Evolutionary conservation across 2,797 vertebrate genomes (phyloP), one percentile per base, ranked within the genome.

Genomic region (Etheostoma perlongum): DNA sequence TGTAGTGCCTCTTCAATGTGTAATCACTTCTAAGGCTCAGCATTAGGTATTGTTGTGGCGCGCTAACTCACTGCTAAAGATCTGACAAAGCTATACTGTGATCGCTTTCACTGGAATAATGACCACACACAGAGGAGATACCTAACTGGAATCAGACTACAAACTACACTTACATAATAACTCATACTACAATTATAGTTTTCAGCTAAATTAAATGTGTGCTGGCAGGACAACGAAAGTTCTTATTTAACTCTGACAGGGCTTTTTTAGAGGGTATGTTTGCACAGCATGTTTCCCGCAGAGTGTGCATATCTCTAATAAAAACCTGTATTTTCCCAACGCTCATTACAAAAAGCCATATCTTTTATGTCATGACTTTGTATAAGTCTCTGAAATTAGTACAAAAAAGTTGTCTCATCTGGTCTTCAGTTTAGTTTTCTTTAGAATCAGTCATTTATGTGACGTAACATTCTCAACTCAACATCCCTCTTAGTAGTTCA

Each of bases 11-110:
- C 21, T 61, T 48, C 3, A 8, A 1, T 15, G 46, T 14, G 64
- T 6, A 74, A 10, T n/a, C 63, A 49, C 67, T 81, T 69, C 36
- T 53, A 65, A 66, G 53, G 40, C 42, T 6, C 51, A 1, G 44
- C 19, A 64, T 52, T 19, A 36, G 47, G 63, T 10, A 23, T 61
- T 55, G n/a, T 30, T 46, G 16, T 25, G 65, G 9, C 15, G 40
- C 49, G 16, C 30, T 33, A 12, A n/a, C 25, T 25, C 10, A 40
- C 36, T 10, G 36, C 36, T 40, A 5, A 21, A 12, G 18, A 19
- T 16, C 33, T 46, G 21, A 47, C 2, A 16, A 3, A 16, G 9
- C 36, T 49, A 19, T 1, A 49, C 18, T 4, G 4, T 25, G 15
- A 9, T 46, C 2, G 12, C 42, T 4, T 33, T 15, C 13, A 25